These are phyloP conservation scores for Drosophila diplacantha DNA, from an alignment of 2,888 invertebrate genomes.

Conservation along the genomic window DNA sequence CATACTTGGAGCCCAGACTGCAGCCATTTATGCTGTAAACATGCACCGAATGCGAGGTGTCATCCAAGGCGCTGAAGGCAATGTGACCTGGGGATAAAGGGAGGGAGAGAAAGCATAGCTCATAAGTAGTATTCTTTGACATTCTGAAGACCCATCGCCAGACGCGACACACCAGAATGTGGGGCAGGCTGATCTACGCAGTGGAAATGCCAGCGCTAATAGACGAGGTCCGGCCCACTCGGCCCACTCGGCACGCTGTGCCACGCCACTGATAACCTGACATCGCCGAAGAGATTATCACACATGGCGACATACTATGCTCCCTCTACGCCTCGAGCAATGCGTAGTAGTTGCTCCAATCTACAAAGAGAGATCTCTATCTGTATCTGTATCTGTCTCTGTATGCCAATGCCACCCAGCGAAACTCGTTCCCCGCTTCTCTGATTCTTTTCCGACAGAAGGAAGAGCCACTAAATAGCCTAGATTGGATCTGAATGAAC, in stretches of 20 bases:
- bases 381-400: constrained; percentile 14
- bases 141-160: constrained; percentile 4
- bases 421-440: constrained; percentile 16
- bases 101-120: not conserved
- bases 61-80: constrained; percentile 79
- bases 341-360: constrained; percentile 38
- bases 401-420: constrained; percentile 34
- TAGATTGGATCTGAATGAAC: constrained; percentile 40
- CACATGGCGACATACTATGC: constrained; percentile 45
- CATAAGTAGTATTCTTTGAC: not conserved
- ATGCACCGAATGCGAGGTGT: constrained; percentile 79
- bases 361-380: constrained; percentile 12
- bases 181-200: constrained; percentile 59
- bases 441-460: not conserved
- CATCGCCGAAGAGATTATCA: constrained; percentile 52
- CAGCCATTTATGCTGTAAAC: constrained; percentile 79
- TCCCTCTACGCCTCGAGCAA: constrained; percentile 2
- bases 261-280: constrained; percentile 52
- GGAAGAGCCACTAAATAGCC: constrained; percentile 16
- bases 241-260: constrained; percentile 51
- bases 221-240: constrained; percentile 55
- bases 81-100: constrained; percentile 78
- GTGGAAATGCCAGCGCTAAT: constrained; percentile 41
- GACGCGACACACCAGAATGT: constrained; percentile 46
- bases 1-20: constrained; percentile 79